Evolutionary conservation across 1,140 invertebrate genomes (phyloP).

Genomic region (Antheraea mylitta): DNA sequence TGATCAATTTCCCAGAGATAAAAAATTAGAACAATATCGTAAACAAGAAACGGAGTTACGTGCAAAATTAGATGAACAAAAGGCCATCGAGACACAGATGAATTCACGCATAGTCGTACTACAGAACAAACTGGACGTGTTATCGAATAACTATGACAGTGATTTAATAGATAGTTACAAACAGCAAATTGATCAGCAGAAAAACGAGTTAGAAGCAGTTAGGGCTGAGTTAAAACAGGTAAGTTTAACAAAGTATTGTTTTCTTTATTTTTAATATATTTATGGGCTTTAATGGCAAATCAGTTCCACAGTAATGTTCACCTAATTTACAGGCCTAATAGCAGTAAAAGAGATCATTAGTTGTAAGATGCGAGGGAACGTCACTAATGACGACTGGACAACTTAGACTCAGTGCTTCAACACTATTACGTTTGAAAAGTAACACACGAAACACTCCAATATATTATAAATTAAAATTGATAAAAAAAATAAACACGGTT

Average conservation of each 20-base stretch:
- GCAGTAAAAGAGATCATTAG: too few relatives aligned
- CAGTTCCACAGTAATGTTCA: too few relatives aligned
- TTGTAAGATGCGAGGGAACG: too few relatives aligned
- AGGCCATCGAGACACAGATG: constrained; percentile 61
- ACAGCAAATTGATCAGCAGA: constrained; percentile 51
- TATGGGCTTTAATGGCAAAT: too few relatives aligned
- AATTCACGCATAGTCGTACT: constrained; percentile 55
- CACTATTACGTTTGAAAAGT: too few relatives aligned
- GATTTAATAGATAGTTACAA: constrained; percentile 56
- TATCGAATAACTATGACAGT: constrained; percentile 45
- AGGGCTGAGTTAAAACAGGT: constrained; percentile 59
- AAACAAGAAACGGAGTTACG: constrained; percentile 60
- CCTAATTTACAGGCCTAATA: too few relatives aligned
- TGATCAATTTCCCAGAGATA: constrained; percentile 40
- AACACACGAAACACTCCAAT: too few relatives aligned
- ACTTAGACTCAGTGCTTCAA: too few relatives aligned
- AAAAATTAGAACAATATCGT: constrained; percentile 57
- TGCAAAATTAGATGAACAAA: constrained; percentile 58
- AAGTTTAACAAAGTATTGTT: constrained; percentile 18
- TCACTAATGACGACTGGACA: too few relatives aligned
- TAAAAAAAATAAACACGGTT: too few relatives aligned
- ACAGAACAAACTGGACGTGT: constrained; percentile 59
- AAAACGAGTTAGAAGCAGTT: constrained; percentile 46
- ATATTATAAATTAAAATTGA: too few relatives aligned
- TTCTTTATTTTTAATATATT: too few relatives aligned